Evolutionary conservation across 2,113 vertebrate genomes (phyloP).

Genomic region (Acrocephalus kingi): DNA sequence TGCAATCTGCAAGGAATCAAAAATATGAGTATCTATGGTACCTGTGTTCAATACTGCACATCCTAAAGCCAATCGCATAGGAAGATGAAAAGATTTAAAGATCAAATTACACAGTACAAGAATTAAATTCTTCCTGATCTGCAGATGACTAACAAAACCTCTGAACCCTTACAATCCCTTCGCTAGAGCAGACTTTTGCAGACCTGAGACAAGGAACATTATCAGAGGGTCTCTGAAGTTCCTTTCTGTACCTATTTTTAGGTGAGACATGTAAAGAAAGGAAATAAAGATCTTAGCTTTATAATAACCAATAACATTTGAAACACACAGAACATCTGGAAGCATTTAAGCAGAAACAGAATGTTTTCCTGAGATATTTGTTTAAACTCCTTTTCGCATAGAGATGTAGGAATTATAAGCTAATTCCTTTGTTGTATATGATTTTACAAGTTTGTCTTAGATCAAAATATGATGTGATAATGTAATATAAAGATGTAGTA

Average conservation of each 20-base stretch:
- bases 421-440: background rate
- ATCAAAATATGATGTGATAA: background rate
- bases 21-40: background rate
- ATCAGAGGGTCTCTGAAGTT: background rate
- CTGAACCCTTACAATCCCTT: background rate
- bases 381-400: background rate
- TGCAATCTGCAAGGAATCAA: background rate
- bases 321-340: background rate
- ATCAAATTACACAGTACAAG: background rate
- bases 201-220: background rate
- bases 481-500: background rate
- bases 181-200: background rate
- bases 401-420: background rate
- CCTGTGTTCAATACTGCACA: background rate
- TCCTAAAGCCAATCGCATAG: background rate
- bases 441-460: background rate
- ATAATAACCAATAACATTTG: background rate
- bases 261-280: background rate
- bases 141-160: background rate
- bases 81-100: background rate
- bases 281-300: background rate
- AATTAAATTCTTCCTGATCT: background rate
- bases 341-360: background rate
- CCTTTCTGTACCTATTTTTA: background rate
- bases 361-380: background rate